These are phyloP conservation scores for Parasteatoda lunata DNA, from an alignment of 2,888 invertebrate species.

Conservation along the genomic window DNA sequence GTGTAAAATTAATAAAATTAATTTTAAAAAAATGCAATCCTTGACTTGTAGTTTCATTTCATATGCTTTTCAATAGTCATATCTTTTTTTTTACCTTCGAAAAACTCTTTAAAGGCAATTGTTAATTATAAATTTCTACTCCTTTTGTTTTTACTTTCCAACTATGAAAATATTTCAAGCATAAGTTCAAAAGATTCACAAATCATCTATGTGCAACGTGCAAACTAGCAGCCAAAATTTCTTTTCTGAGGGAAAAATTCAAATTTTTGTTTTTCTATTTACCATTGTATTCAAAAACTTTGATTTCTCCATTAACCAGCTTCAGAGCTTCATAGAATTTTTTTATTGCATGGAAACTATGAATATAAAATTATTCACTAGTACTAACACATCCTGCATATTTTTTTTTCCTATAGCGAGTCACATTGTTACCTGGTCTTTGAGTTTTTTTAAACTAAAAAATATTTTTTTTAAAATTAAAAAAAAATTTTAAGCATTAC, in stretches of 20 bases:
- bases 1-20: no score
- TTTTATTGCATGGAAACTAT: no score
- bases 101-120: no score
- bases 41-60: neutral
- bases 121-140: no score
- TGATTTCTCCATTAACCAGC: constrained; percentile 57
- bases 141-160: no score
- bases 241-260: neutral
- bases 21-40: no score
- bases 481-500: neutral
- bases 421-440: neutral
- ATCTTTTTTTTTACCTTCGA: no score
- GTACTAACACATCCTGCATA: no score
- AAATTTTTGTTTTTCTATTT: no score
- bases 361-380: no score
- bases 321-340: constrained; percentile 6
- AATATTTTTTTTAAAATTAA: neutral
- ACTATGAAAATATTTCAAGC: constrained; percentile 52
- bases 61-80: neutral
- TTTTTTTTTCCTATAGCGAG: no score
- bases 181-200: constrained; percentile 39
- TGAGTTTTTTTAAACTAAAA: neutral
- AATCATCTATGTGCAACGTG: constrained; percentile 67
- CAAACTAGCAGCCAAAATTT: constrained; percentile 66
- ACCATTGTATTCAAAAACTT: neutral